Base-by-base conservation (phyloP, 2,888 invertebrate genomes). In the Crepidodera aurea region DNA sequence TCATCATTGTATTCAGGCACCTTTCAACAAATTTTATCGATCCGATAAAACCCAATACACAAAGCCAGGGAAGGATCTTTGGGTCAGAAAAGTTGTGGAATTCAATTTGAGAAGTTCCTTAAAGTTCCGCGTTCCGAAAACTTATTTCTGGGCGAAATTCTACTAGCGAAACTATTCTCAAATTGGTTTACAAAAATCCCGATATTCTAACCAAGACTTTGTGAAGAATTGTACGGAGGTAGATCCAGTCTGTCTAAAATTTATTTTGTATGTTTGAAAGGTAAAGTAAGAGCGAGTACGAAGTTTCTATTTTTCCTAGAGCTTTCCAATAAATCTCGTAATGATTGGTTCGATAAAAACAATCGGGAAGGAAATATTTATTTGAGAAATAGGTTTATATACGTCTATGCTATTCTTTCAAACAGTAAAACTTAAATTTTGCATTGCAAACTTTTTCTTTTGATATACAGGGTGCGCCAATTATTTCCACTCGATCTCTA, bases 31-130 rank as follows among this genome's bases (percentile, higher is more conserved):
- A 44, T 42, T 32, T 27, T 18, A 32, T 32, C 55, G 55, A 46
- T 22, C 18, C 55, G 55, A 46, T 34, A 56, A 46, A 13, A 18
- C 42, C 29, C 29, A n/a, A 27, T 55, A 27, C 25, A 55, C 18
- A 44, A 46, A 46, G 16, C 10, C 22, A 4, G 19, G 13, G 42
- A 5, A 13, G 34, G 64, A 68, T 69, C 64, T 66, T 63, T 62
- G 73, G 73, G 73, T 69, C 71, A 72, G 71, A 67, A 72, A 73
- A 73, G 68, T 74, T 75, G 61, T 61, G 72, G 76, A 78, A 77
- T 78, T 77, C 76, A 78, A 77, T 78, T 78, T 77, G 66, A 74
- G 74, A 78, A 78, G 75, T 77, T 78, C 77, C 77, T 76, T 74
- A 69, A 67, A 72, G 73, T 73, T 74, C 73, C 68, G 67, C 71